Base-by-base conservation (phyloP, 2,888 invertebrate species). In the Neocrepidodera transversa region DNA sequence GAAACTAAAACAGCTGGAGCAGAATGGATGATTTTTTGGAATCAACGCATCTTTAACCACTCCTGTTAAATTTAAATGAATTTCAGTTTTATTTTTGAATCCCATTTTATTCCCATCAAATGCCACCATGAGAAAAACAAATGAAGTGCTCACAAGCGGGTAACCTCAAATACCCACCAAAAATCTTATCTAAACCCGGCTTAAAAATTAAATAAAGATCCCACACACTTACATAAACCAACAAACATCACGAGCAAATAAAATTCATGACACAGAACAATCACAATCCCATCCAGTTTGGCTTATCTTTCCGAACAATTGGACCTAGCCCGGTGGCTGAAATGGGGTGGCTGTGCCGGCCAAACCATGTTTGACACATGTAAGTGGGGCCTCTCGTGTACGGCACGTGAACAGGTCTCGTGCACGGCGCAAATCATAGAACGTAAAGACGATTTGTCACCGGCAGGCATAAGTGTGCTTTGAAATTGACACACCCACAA, bases 301-400 rank as follows among this genome's bases (percentile, higher is more conserved):
- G 78, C 75, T 78, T 77, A 78, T 78, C 77, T 77, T 78, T 77
- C 76, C 78, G 62, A 75, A 78, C 78, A 78, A 78, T 78, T 78
- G 77, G 74, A 62, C 67, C 60, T 38, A 28, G 48, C 52, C 55
- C 42, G 54, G 61, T 49, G 60, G 59, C 58, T 36, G n/a, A 17
- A 11, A 18, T 30, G 20, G 58, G 58, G 52, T 53, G 52, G 52
- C 49, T 49, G 43, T 30, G 50, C 54, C 43, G n/a, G 50, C 47
- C 66, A 74, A 76, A 77, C 73, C 68, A 76, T 76, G 76, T 77
- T 76, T 77, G 77, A 77, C 77, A 76, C 76, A 76, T 77, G 77
- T 77, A 77, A 77, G 76, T 77, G 77, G 76, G 76, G 70, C 69
- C 71, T 69, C 75, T 73, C 72, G 74, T 70, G 71, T 63, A 43